Base-by-base conservation (phyloP, 2,797 vertebrate genomes). In the Smutsia gigantea region DNA sequence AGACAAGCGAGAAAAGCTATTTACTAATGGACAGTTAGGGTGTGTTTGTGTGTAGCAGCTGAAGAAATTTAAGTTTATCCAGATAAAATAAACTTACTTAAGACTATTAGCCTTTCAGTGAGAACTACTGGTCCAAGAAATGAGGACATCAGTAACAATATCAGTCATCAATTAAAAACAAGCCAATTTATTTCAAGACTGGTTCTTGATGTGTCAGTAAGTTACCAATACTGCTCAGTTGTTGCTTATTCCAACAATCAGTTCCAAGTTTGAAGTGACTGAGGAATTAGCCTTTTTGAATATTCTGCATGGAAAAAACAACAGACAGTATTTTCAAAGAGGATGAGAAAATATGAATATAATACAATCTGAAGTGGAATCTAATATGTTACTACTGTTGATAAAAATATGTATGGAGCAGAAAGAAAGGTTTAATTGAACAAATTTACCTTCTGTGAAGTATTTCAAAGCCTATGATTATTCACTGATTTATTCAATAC, bases 391-490 rank as follows among this genome's bases (percentile, higher is more conserved):
- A 55, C 12, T 21, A 59, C 2, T 84, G 19, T 79, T 93, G 37
- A 21, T 89, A 95, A 85, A 95, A 93, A 93, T 31, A 53, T 27
- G 31, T 74, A 12, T 64, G n/a, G 37, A 78, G 55, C 71, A 85
- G 19, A 51, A 88, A 72, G 55, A 87, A 95, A 39, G 46, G 6
- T 23, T 88, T n/a, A 93, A 31, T 42, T 77, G 63, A 25, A 93
- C 55, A 93, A 84, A 71, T 74, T 57, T 86, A 87, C 29, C 74
- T 79, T 95, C 21, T 53, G 21, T 95, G n/a, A 92, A 19, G 59
- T 74, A 25, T 92, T 87, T 87, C 42, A 69, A 92, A 87, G 59
- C 59, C 94, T 34, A 55, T 29, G 7, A 51, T 78, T 84, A 51
- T 69, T 69, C 42, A 61, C 13, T 63, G 31, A 68, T 27, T 68